A percentile compares a stretch with the other conserved stretches of the same genome.
Conservation (phyloP, 2,797 vertebrate genomes). For the Enteromius unitaeniatus region DNA sequence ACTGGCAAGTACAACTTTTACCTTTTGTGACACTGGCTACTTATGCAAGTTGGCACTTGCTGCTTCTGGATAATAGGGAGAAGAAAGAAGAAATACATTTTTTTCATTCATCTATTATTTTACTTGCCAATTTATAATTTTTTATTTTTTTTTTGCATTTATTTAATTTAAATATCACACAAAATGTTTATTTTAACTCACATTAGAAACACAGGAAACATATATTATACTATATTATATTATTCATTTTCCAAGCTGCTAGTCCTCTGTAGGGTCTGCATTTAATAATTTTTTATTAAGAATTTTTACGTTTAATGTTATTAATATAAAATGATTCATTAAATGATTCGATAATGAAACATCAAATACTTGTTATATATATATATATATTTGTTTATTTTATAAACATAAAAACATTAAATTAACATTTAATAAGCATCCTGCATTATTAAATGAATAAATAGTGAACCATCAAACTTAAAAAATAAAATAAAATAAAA, state of each 20-base stretch:
- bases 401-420: too few relatives aligned
- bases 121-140: background rate
- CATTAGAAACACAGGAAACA: too few relatives aligned
- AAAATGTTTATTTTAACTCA: background rate
- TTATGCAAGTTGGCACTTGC: constrained; percentile 27
- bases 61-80: background rate
- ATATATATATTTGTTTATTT: too few relatives aligned
- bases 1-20: constrained; percentile 65
- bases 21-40: constrained; percentile 60
- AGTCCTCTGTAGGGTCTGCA: background rate
- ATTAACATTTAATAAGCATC: too few relatives aligned
- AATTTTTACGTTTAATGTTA: too few relatives aligned
- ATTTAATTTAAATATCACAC: too few relatives aligned
- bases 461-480: too few relatives aligned
- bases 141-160: too few relatives aligned
- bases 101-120: background rate
- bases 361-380: too few relatives aligned
- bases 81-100: background rate
- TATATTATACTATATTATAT: background rate
- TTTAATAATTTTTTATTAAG: background rate
- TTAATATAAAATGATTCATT: too few relatives aligned
- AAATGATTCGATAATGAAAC: background rate
- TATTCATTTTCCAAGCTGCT: background rate
- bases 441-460: too few relatives aligned
- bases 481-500: too few relatives aligned